Evolutionary conservation across 2,113 vertebrate species (phyloP).

Genomic region (Hemicordylus capensis): DNA sequence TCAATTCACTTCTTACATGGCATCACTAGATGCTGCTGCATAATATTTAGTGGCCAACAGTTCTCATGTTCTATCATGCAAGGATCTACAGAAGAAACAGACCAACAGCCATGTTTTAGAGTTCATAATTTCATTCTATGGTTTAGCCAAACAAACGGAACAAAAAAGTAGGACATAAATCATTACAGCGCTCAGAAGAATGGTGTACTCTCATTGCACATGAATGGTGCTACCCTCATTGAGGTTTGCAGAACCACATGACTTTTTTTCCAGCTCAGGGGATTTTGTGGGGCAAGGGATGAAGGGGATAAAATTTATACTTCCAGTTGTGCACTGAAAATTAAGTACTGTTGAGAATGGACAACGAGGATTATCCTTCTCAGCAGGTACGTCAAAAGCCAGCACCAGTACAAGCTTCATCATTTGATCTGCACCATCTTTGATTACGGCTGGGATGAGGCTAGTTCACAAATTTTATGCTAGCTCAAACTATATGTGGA

Average conservation of each 20-base stretch:
- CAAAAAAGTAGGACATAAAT: neutral
- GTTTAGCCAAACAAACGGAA: neutral
- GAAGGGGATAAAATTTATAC: neutral
- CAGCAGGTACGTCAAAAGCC: neutral
- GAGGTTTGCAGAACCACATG: neutral
- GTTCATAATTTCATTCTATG: slow-evolving; percentile 1
- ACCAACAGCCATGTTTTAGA: neutral
- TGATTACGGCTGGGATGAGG: neutral
- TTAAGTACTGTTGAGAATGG: neutral
- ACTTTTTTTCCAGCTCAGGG: neutral
- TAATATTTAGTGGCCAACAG: rapidly evolving
- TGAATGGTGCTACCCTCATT: neutral
- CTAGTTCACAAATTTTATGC: neutral
- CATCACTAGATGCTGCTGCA: neutral
- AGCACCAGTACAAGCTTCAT: neutral
- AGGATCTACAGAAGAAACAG: neutral
- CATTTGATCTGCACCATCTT: neutral
- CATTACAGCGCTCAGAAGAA: neutral
- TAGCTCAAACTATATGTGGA: neutral
- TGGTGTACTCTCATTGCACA: too few species aligned
- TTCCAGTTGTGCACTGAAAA: neutral
- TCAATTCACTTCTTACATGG: rapidly evolving
- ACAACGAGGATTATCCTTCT: neutral
- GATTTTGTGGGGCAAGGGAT: neutral
- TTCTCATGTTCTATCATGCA: rapidly evolving